Percentiles rank a stretch among this genome's conserved stretches.
Evolutionary conservation across 2,888 invertebrate genomes (phyloP).

Genomic region (Cryptosula pallasiana): DNA sequence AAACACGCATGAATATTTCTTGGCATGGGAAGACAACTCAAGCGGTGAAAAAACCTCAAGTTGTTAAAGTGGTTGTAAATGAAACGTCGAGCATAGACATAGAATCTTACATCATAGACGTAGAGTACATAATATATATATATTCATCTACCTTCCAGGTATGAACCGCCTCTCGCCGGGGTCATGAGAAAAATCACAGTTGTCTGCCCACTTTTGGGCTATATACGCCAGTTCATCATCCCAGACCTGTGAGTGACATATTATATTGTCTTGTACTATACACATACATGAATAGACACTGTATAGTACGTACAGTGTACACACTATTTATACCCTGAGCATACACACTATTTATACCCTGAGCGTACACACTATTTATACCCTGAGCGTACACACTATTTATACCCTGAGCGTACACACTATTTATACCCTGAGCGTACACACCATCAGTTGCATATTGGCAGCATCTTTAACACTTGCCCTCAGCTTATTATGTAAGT

Average conservation of each 20-base stretch:
- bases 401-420: too few relatives aligned
- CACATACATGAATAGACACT: too few relatives aligned
- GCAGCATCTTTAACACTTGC: background rate
- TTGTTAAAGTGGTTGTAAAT: background rate
- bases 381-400: too few relatives aligned
- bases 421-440: too few relatives aligned
- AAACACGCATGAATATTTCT: too few relatives aligned
- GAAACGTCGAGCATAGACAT: background rate
- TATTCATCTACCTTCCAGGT: slow-evolving; percentile 17
- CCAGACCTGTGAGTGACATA: slow-evolving; percentile 25
- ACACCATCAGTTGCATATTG: slow-evolving; percentile 21
- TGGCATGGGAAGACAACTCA: background rate
- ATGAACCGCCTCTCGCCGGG: slow-evolving; percentile 17
- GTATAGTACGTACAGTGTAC: too few relatives aligned
- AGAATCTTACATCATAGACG: background rate
- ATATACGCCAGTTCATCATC: slow-evolving; percentile 26
- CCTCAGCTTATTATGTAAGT: slow-evolving; percentile 2
- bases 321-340: too few relatives aligned
- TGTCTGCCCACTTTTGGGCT: slow-evolving; percentile 28
- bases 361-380: too few relatives aligned
- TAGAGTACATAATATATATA: background rate
- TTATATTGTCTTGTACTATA: too few relatives aligned
- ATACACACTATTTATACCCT: too few relatives aligned
- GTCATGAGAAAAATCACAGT: slow-evolving; percentile 26
- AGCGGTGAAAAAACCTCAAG: background rate